Conservation (phyloP, 2,113 vertebrate species). For the Lasiurus borealis region DNA sequence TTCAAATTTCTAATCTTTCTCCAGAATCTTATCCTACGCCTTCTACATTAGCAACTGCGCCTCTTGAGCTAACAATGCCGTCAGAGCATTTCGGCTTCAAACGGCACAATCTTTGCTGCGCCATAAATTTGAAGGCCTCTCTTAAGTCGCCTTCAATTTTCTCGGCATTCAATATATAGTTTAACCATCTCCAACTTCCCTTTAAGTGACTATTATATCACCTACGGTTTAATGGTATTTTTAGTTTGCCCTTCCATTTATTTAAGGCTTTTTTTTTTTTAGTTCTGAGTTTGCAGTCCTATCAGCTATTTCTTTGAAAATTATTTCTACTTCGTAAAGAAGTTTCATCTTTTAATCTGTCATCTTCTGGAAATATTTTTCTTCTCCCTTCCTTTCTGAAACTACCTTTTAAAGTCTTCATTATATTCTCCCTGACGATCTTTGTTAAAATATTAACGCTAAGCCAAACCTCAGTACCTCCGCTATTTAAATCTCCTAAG, state of each 20-base stretch:
- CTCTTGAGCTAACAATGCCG: not conserved
- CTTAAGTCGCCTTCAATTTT: not conserved
- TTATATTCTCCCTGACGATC: not conserved
- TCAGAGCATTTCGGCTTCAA: not conserved
- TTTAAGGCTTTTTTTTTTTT: not conserved
- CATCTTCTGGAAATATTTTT: not conserved
- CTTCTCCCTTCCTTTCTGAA: not conserved
- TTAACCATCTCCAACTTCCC: not conserved
- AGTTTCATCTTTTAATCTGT: not conserved
- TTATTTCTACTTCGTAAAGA: not conserved
- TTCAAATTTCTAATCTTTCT: slow-evolving; percentile 56
- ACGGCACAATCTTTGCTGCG: not conserved
- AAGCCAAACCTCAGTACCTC: rapidly evolving
- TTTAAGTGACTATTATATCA: not conserved
- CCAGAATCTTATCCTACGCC: not conserved
- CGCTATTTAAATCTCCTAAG: not conserved
- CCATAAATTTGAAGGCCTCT: not conserved
- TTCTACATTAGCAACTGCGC: not conserved
- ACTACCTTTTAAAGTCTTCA: not conserved
- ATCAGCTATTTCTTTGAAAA: not conserved
- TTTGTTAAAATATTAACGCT: rapidly evolving
- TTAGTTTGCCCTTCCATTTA: not conserved
- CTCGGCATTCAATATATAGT: not conserved
- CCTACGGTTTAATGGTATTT: not conserved
- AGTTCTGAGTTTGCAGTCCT: not conserved